phyloP scores from a whole-genome alignment of 2,797 vertebrate genomes.

The Carduelis carduelis region DNA sequence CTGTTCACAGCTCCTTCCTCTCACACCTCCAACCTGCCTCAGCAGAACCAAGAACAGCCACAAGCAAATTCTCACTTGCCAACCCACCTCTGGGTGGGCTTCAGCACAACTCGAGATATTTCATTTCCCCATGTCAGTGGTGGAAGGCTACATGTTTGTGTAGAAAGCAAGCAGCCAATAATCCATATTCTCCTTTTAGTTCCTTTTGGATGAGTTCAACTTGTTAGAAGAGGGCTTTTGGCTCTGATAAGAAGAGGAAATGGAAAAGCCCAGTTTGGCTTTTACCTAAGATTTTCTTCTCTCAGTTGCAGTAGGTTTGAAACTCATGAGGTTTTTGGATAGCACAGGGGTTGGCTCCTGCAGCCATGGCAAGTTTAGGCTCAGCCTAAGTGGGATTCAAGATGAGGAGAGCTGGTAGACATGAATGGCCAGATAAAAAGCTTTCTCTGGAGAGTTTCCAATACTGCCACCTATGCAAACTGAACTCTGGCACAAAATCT shows the following conservation, averaged over 20 bases:
- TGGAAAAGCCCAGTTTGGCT: neutral
- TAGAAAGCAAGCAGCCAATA: neutral
- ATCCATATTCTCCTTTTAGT: neutral
- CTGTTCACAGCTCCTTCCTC: neutral
- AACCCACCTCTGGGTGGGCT: neutral
- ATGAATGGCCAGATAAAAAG: conserved; percentile 17
- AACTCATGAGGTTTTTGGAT: neutral
- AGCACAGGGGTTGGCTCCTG: neutral
- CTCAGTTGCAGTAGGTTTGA: neutral
- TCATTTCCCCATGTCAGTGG: neutral
- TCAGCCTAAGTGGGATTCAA: neutral
- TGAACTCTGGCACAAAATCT: conserved; percentile 26
- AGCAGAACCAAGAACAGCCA: neutral
- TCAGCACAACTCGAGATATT: neutral
- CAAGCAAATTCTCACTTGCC: neutral
- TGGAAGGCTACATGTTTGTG: neutral
- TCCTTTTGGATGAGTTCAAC: neutral
- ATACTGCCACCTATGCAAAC: conserved; percentile 48
- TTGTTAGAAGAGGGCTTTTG: neutral
- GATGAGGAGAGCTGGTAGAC: neutral
- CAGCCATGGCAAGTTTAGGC: neutral
- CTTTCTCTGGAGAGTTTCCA: conserved; percentile 38
- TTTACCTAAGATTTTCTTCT: neutral
- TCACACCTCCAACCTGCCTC: neutral
- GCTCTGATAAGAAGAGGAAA: neutral